phyloP scores from a whole-genome alignment of 2,113 vertebrate species.

The Heptranchias perlo region DNA sequence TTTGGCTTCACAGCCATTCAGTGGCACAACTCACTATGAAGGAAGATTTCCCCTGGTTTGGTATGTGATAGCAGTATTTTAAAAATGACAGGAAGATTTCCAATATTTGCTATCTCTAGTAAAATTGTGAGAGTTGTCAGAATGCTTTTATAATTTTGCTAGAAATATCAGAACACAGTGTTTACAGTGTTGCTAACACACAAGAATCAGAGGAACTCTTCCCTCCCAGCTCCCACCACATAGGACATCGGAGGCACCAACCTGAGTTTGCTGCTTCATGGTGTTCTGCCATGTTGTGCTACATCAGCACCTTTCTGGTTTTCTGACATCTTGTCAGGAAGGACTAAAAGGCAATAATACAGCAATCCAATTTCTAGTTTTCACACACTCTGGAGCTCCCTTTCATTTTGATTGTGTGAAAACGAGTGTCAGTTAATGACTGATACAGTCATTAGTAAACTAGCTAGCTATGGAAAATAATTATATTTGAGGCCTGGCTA shows the following conservation, averaged over 20 bases:
- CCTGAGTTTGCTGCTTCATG: background rate
- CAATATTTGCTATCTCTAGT: background rate
- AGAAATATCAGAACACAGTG: background rate
- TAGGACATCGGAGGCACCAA: background rate
- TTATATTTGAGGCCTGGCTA: background rate
- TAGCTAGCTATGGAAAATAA: background rate
- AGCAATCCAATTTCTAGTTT: background rate
- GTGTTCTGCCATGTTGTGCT: background rate
- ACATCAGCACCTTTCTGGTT: background rate
- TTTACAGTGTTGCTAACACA: background rate
- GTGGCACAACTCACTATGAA: background rate
- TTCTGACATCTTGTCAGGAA: background rate
- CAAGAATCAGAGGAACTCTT: background rate
- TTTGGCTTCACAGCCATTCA: background rate
- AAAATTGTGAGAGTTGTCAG: background rate
- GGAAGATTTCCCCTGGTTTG: background rate
- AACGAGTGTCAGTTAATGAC: background rate
- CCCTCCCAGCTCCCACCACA: background rate
- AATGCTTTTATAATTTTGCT: background rate
- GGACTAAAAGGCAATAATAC: background rate
- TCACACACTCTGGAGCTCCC: background rate
- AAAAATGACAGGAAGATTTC: background rate
- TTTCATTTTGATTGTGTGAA: background rate
- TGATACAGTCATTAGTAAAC: background rate
- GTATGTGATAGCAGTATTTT: background rate